A percentile compares a stretch with the other conserved stretches of the same genome.
These are phyloP conservation scores for Sebastes fasciatus DNA, from an alignment of 2,113 vertebrate species.

Conservation along the genomic window DNA sequence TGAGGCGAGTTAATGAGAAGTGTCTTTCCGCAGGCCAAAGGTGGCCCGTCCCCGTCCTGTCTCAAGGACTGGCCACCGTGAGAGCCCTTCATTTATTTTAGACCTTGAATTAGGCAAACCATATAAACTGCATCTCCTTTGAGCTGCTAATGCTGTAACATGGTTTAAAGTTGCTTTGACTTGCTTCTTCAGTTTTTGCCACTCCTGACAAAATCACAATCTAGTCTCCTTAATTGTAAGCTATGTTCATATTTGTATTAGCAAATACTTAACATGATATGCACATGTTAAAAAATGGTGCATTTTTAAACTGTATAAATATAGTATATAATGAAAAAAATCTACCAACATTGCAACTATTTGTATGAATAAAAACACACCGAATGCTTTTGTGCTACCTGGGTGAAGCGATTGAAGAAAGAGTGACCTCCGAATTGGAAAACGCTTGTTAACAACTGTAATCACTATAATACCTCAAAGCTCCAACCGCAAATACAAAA, in stretches of 20 bases:
- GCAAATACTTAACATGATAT: background rate
- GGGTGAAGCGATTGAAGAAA: background rate
- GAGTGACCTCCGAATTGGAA: conserved; percentile 21
- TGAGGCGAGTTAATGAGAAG: conserved; percentile 67
- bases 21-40: conserved; percentile 52
- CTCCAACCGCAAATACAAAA: conserved; percentile 18
- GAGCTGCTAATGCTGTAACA: background rate
- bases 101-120: conserved; percentile 32
- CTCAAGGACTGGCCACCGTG: conserved; percentile 45
- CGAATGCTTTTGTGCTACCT: background rate
- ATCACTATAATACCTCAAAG: conserved; percentile 37
- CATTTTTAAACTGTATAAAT: too few relatives aligned
- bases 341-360: background rate
- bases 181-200: background rate
- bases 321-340: too few relatives aligned
- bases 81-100: conserved; percentile 36
- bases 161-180: background rate
- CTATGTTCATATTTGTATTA: background rate
- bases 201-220: background rate
- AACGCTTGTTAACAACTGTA: conserved; percentile 29
- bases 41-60: conserved; percentile 27
- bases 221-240: background rate
- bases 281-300: too few relatives aligned
- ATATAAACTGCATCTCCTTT: background rate
- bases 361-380: background rate